Base-by-base conservation (phyloP, 1,140 invertebrate species). In the Brachionus sp. region DNA sequence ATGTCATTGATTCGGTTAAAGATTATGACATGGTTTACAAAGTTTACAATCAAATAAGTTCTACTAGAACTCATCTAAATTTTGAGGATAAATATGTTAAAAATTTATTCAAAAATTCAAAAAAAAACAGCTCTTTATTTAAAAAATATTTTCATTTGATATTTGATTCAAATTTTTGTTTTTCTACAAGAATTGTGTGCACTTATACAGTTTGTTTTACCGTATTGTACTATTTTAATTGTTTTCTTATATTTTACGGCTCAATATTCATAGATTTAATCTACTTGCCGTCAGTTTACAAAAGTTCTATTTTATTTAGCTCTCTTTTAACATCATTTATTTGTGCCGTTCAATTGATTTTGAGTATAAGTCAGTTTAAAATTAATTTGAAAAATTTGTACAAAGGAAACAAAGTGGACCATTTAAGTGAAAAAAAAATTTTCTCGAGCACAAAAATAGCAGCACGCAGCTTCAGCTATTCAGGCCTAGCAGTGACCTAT, bases 241-340 rank as follows among this genome's bases (percentile, higher is more conserved):
- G 82, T 75, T 68, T 62, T 39, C 23, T 77, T 19, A 57, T 39
- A 3, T 83, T 83, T 44, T 83, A 83, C 23, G 77, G 77, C 5
- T 80, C 77, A 12, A 62, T 80, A 23, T 80, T 80, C 57, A 80
- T 80, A 62, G 50, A 66, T 19, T n/a, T 80, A 9, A 57, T 80
- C 25, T 62, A 80, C 39, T 39, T 80, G 9, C 77, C 77, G 25
- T 57, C 50, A n/a, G 37, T 29, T 13, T 80, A 80, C 33, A 66
- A 80, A 19, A 33, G 29, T 44, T 62, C 50, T 19, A 62, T 80
- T 16, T 6, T 80, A 7, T 19, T 44, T 12, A 62, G 77, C 19
- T 42, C 50, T 23, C 13, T 80, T 2, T 19, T 80, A 33, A 66
- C 77, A 0, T 62, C 33, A 0, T 6, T n/a, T 35, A 66, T 80